These are phyloP conservation scores for Ammodytes marinus DNA, from an alignment of 2,113 vertebrate genomes.

Conservation along the genomic window DNA sequence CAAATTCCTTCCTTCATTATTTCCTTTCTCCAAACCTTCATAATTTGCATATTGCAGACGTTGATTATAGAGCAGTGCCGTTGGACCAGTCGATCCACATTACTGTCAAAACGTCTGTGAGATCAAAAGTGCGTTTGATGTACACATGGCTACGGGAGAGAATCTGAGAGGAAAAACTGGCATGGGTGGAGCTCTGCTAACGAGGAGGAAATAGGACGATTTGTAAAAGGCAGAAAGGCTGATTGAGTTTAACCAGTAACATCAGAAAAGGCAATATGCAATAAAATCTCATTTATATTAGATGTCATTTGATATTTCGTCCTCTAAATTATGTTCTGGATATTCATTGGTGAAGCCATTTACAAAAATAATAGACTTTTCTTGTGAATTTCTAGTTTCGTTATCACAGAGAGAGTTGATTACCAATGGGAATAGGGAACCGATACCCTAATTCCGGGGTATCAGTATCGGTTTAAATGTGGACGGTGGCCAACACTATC, in stretches of 20 bases:
- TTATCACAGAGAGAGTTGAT: neutral
- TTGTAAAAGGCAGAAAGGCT: neutral
- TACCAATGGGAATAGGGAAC: too few species aligned
- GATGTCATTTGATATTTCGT: neutral
- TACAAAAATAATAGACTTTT: neutral
- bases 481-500: too few species aligned
- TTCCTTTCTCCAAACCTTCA: neutral
- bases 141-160: neutral
- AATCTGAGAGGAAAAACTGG: neutral
- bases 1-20: neutral
- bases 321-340: neutral
- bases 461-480: too few species aligned
- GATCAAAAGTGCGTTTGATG: neutral
- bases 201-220: too few species aligned
- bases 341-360: neutral
- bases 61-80: neutral
- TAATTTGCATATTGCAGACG: neutral
- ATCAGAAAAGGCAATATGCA: neutral
- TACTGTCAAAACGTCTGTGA: neutral
- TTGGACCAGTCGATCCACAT: slow-evolving; percentile 34
- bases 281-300: neutral
- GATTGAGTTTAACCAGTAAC: neutral
- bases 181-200: slow-evolving; percentile 10
- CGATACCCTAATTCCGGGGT: too few species aligned
- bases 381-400: neutral